Evolutionary conservation across 2,888 invertebrate genomes (phyloP), one percentile per base, ranked within the genome.

Genomic region (Ophioninae sp.): DNA sequence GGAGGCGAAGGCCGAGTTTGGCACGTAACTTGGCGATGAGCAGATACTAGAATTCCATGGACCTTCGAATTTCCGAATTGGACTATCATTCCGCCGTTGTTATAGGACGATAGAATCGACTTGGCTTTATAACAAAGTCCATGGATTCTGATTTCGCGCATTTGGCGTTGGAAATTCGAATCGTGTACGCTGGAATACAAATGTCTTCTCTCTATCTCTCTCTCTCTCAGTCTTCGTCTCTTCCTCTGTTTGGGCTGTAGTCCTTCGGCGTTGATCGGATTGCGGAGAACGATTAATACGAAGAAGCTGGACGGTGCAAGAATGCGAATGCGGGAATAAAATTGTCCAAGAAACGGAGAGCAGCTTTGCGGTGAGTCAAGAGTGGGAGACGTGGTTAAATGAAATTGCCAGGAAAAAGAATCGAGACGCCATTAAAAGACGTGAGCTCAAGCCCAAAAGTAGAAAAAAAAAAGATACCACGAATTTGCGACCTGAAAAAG

Each of bases 21-120:
- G 82, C 75, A 72, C 57, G 61, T 37, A 64, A 64, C 44, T 41
- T 50, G 30, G 65, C 6, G 73, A 50, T 62, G 64, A 30, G 67
- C 17, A 68, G 77, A 80, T 69, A 57, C 83, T 80, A 79, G 79
- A 83, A 83, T 83, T 83, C 77, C 83, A 57, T 72, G 73, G 83
- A 80, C 77, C 70, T 80, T 69, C 73, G 83, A 80, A 83, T 83
- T 69, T 80, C 80, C 73, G 80, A 80, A 83, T 83, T 80, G 80
- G 77, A 77, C 80, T 61, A 83, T 83, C 77, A 83, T 83, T 77
- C 77, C 70, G 76, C n/a, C 61, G 61, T 30, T 59, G 65, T 61
- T 41, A 37, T 61, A 5, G 23, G 77, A 68, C 44, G 57, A 68
- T 57, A 23, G 59, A 61, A 77, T 23, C 44, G 61, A 77, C 50